A percentile compares a stretch with the other conserved stretches of the same genome.
Evolutionary conservation across 2,113 vertebrate genomes (phyloP).

Genomic region (Spheniscus mendiculus): DNA sequence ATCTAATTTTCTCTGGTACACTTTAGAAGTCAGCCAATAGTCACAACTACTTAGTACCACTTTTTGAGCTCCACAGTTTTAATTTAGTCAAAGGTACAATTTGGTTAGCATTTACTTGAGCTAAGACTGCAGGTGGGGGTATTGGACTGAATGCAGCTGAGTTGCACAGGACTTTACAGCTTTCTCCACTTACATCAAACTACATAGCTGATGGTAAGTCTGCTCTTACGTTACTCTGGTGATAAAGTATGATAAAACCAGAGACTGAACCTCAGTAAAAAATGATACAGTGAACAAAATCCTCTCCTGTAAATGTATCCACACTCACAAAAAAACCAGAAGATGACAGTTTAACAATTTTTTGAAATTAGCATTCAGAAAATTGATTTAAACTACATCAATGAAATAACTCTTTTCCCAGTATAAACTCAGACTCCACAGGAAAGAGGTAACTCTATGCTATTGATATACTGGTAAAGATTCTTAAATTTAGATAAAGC

Average conservation of each 20-base stretch:
- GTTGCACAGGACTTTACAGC: background rate
- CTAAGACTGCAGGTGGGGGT: background rate
- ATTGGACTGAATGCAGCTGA: background rate
- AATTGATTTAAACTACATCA: background rate
- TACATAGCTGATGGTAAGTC: background rate
- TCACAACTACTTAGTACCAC: background rate
- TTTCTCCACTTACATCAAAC: background rate
- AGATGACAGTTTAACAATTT: background rate
- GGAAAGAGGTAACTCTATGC: background rate
- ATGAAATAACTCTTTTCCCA: background rate
- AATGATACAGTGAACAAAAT: background rate
- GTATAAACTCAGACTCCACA: rapidly evolving
- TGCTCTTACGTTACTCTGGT: background rate
- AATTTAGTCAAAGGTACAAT: background rate
- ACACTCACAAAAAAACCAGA: background rate
- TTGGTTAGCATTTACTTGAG: background rate
- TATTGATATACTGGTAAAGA: background rate
- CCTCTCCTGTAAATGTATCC: background rate
- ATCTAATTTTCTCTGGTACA: background rate
- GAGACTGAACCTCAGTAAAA: background rate
- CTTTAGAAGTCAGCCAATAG: background rate
- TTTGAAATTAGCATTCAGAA: background rate
- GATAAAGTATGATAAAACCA: background rate
- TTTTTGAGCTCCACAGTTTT: background rate
- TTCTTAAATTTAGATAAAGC: background rate